These are phyloP conservation scores for Phenganax subtilis DNA, from an alignment of 92 coral and sea anemone species.

Conservation along the genomic window DNA sequence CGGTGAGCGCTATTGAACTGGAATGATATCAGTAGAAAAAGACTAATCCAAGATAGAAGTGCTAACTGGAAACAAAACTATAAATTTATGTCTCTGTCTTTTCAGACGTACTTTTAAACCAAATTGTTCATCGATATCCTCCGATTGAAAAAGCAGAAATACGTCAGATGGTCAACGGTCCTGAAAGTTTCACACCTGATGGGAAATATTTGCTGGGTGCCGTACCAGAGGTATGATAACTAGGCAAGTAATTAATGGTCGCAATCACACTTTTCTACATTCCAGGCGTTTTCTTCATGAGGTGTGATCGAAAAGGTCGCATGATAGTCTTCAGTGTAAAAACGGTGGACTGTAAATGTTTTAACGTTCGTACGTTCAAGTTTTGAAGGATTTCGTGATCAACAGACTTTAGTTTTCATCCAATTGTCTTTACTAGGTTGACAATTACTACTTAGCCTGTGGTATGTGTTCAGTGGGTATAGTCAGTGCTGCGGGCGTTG, in stretches of 20 bases:
- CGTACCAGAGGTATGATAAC: conserved; percentile 72
- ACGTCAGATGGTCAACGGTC: conserved; percentile 85
- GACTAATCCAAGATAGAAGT: no score
- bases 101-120: conserved; percentile 59
- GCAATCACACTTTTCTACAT: no score
- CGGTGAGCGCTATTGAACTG: no score
- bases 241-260: no score
- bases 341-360: no score
- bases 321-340: no score
- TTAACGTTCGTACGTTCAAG: no score
- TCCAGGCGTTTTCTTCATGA: no score
- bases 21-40: no score
- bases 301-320: no score
- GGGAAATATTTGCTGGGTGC: conserved; percentile 68
- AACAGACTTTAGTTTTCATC: not conserved
- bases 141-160: conserved; percentile 70
- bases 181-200: conserved; percentile 98
- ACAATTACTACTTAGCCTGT: conserved; percentile 78
- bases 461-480: conserved; percentile 90
- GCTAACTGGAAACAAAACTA: not conserved
- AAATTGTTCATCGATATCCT: conserved; percentile 78
- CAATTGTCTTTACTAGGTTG: conserved; percentile 47
- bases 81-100: not conserved
- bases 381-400: no score
- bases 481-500: conserved; percentile 87